Conservation (phyloP, 1,140 invertebrate genomes). For the Anoplophora glabripennis region DNA sequence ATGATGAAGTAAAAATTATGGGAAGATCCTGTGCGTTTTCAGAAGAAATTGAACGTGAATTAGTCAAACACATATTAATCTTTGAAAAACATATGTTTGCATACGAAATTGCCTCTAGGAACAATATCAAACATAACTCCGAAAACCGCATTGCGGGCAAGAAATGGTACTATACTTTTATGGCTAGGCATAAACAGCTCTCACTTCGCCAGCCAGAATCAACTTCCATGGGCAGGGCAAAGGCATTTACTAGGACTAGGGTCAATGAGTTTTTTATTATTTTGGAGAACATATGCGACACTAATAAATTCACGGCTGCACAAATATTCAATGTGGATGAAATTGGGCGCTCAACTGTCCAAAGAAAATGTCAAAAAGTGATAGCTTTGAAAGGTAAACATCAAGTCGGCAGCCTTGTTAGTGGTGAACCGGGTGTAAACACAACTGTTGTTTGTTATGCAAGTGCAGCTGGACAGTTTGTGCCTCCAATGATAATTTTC, state of each 20-base stretch:
- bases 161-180: constrained; percentile 23
- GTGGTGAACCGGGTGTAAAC: constrained; percentile 48
- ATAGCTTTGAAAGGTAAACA: constrained; percentile 39
- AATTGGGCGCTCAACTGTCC: constrained; percentile 28
- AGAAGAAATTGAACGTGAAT: neutral
- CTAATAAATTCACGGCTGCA: constrained; percentile 26
- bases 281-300: constrained; percentile 26
- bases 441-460: constrained; percentile 45
- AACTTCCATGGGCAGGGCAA: constrained; percentile 31
- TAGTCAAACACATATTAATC: neutral
- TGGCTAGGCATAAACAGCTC: constrained; percentile 30
- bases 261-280: constrained; percentile 34
- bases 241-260: constrained; percentile 33
- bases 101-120: too few relatives aligned
- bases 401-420: constrained; percentile 48
- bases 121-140: too few relatives aligned
- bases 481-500: constrained; percentile 43
- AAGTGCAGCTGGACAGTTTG: constrained; percentile 36
- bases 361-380: constrained; percentile 15
- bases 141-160: neutral
- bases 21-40: neutral
- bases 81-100: neutral
- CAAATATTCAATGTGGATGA: constrained; percentile 50
- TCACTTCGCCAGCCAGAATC: constrained; percentile 32
- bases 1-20: constrained; percentile 8